These are phyloP conservation scores for Phycodurus eques DNA, from an alignment of 2,113 vertebrate species.

Conservation along the genomic window DNA sequence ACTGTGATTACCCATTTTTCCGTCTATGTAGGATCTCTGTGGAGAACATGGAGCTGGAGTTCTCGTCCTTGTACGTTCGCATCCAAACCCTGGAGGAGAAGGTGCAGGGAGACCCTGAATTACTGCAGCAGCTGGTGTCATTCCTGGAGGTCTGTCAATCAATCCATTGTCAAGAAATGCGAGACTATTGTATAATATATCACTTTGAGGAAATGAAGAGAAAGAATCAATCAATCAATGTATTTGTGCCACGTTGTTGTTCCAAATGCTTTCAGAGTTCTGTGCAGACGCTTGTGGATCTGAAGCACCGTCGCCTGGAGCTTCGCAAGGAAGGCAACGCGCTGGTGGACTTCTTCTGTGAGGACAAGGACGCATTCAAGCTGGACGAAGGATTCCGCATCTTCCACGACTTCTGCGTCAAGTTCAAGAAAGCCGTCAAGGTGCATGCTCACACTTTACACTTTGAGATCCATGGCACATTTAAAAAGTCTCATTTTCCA, in stretches of 20 bases:
- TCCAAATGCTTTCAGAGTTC: constrained; percentile 74
- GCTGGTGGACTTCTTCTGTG: constrained; percentile 97
- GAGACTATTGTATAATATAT: not conserved
- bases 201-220: not conserved
- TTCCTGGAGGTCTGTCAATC: constrained; percentile 84
- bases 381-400: constrained; percentile 96
- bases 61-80: constrained; percentile 81
- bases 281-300: constrained; percentile 79
- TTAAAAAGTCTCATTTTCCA: not conserved
- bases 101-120: constrained; percentile 80
- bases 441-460: constrained; percentile 57
- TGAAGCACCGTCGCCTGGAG: constrained; percentile 80
- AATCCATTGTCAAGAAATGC: not conserved
- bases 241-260: not conserved
- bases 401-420: constrained; percentile 92
- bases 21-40: constrained; percentile 81
- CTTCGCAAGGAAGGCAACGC: constrained; percentile 82
- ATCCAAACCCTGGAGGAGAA: constrained; percentile 84
- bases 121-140: constrained; percentile 83
- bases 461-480: not conserved
- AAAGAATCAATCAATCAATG: not conserved
- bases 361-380: constrained; percentile 96
- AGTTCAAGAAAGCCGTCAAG: constrained; percentile 94
- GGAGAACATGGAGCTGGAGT: constrained; percentile 86
- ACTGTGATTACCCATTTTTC: not conserved